phyloP scores from a whole-genome alignment of 1,140 invertebrate genomes.

The Cotesia glomerata region DNA sequence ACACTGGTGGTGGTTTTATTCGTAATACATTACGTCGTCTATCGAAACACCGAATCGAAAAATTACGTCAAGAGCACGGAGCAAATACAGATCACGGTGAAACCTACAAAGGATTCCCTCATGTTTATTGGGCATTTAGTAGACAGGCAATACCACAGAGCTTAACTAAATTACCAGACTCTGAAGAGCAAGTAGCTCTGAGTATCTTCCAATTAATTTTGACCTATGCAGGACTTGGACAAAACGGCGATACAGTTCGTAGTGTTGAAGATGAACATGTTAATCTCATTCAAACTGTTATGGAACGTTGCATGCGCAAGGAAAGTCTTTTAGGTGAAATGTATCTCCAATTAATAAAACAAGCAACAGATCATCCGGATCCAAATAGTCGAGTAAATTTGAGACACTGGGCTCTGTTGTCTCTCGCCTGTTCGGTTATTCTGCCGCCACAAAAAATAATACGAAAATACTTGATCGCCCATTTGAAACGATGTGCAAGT shows the following conservation, averaged over 20 bases:
- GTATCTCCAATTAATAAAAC: constrained; percentile 91
- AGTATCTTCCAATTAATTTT: constrained; percentile 79
- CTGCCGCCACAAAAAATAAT: constrained; percentile 83
- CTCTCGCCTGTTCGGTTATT: constrained; percentile 86
- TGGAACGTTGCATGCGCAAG: constrained; percentile 89
- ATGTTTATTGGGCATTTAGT: constrained; percentile 90
- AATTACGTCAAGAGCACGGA: constrained; percentile 80
- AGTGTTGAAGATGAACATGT: constrained; percentile 86
- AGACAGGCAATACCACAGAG: constrained; percentile 80
- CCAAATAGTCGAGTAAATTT: constrained; percentile 87
- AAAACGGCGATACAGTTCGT: constrained; percentile 71
- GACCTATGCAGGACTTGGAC: constrained; percentile 83
- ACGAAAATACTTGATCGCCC: constrained; percentile 87
- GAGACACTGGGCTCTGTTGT: constrained; percentile 91
- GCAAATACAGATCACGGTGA: constrained; percentile 74
- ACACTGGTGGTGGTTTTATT: constrained; percentile 80
- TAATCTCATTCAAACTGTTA: constrained; percentile 83
- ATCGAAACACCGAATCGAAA: constrained; percentile 87
- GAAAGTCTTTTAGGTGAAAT: constrained; percentile 88
- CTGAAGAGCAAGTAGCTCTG: constrained; percentile 83
- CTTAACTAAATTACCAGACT: constrained; percentile 82
- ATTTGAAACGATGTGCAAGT: constrained; percentile 85
- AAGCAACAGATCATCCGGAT: constrained; percentile 92
- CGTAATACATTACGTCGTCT: constrained; percentile 86
- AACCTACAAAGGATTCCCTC: constrained; percentile 86